phyloP scores from a whole-genome alignment of 2,797 vertebrate genomes.

The Rhynchonycteris naso region DNA sequence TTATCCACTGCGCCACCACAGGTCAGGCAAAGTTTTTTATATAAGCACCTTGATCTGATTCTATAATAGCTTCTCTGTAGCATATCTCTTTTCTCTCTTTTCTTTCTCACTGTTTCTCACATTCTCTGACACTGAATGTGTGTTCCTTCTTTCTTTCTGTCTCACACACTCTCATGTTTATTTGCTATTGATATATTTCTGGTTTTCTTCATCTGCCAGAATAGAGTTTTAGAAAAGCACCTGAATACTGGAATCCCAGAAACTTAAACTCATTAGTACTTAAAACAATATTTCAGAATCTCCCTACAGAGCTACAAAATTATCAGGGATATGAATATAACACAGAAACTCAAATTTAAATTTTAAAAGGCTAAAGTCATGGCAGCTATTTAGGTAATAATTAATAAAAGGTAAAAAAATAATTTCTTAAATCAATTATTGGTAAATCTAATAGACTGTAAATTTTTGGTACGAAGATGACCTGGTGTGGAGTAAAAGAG shows the following conservation, averaged over 20 bases:
- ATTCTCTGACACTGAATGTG: neutral
- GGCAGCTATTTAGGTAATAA: neutral
- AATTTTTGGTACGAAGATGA: neutral
- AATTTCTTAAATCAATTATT: neutral
- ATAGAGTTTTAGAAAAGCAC: slow-evolving; percentile 69
- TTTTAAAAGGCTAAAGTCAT: neutral
- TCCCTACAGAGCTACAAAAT: slow-evolving; percentile 75
- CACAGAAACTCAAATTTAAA: slow-evolving; percentile 14
- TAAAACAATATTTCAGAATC: slow-evolving; percentile 76
- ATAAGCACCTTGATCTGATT: slow-evolving; percentile 74
- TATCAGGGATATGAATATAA: slow-evolving; percentile 72
- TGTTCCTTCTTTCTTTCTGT: neutral
- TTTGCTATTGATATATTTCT: slow-evolving; percentile 56
- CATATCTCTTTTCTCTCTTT: slow-evolving; percentile 55
- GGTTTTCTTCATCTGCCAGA: slow-evolving; percentile 79
- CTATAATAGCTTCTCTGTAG: slow-evolving; percentile 37
- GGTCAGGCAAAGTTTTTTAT: too few species aligned
- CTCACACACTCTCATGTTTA: neutral
- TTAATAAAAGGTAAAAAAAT: neutral
- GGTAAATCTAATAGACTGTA: neutral
- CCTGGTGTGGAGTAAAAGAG: neutral
- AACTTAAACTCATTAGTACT: slow-evolving; percentile 76
- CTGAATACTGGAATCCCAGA: slow-evolving; percentile 78
- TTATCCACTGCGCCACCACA: too few species aligned
- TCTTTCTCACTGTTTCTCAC: neutral